Evolutionary conservation across 2,797 vertebrate genomes (phyloP), one percentile per base, ranked within the genome.

Genomic region (Sparus aurata): DNA sequence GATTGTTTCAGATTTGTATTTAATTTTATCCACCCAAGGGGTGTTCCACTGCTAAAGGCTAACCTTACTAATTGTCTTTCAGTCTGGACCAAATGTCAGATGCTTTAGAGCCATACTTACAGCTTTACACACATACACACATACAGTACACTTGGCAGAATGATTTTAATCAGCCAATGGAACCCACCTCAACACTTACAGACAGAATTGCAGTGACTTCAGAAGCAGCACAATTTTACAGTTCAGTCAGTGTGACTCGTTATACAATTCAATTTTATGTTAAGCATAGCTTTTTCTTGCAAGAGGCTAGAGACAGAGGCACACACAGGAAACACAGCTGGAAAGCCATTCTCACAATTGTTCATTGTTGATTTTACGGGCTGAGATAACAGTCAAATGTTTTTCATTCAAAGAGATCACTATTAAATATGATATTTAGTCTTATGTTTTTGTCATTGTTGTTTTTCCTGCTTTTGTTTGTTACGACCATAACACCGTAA

Each of bases 41-140:
- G 50, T 43, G 72, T 83, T 85, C 84, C 58, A 54, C 12, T 34
- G 57, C 61, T 58, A 68, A 80, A 74, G 79, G 77, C 67, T 85
- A 91, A 52, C 53, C 67, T 73, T 68, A 60, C 53, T 66, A 68
- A 79, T 83, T 91, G 71, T 81, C 69, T 83, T 90, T 80, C 66
- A 73, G 63, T 75, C 72, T 67, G 54, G 52, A 76, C 64, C 71
- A 91, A 89, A 89, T 89, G 80, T 65, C 80, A 80, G 72, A 83
- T 43, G 49, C 43, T 78, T 82, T 77, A 64, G 76, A 77, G 61
- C 34, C 46, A 71, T 57, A 41, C 67, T 74, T 69, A 58, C 57
- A 61, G 50, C 69, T 72, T 46, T 27, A 77, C 75, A 77, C 23
- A 63, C 76, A 73, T 16, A 73, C 67, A 67, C 23, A 71, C 57